Evolutionary conservation across 2,113 vertebrate species (phyloP).

Genomic region (Menura novaehollandiae): DNA sequence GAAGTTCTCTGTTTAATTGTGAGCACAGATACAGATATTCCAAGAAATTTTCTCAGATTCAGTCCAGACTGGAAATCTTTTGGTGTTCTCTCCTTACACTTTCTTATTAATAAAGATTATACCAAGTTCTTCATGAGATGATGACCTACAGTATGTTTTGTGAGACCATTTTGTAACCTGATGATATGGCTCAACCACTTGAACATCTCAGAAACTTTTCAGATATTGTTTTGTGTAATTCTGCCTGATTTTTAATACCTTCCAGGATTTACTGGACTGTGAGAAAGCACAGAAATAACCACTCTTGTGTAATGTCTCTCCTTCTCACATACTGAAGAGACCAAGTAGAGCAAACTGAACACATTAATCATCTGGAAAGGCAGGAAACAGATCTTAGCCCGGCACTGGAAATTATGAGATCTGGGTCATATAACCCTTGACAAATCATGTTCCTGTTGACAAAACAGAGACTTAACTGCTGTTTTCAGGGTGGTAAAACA

Average conservation of each 20-base stretch:
- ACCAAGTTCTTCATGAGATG: not conserved
- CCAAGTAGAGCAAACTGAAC: not conserved
- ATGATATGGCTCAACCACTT: not conserved
- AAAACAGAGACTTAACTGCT: not conserved
- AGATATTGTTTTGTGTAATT: not conserved
- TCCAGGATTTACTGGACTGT: not conserved
- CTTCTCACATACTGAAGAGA: not conserved
- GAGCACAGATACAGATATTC: not conserved
- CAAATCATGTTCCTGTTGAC: conserved; percentile 7
- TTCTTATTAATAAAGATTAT: not conserved
- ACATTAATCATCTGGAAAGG: conserved; percentile 39
- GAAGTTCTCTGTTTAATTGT: not conserved
- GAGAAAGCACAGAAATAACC: not conserved
- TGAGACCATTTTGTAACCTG: not conserved
- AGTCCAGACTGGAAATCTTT: not conserved
- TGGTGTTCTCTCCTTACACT: not conserved
- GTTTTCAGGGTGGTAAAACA: not conserved
- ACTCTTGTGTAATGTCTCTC: not conserved
- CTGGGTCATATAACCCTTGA: not conserved
- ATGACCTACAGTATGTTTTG: not conserved
- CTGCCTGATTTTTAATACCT: not conserved
- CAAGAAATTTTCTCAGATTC: not conserved
- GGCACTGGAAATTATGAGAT: not conserved
- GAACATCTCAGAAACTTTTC: not conserved
- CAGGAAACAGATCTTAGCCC: not conserved